A percentile compares a stretch with the other conserved stretches of the same genome.
These are phyloP conservation scores for Hypanus sabinus DNA, from an alignment of 2,113 vertebrate species.

Conservation along the genomic window DNA sequence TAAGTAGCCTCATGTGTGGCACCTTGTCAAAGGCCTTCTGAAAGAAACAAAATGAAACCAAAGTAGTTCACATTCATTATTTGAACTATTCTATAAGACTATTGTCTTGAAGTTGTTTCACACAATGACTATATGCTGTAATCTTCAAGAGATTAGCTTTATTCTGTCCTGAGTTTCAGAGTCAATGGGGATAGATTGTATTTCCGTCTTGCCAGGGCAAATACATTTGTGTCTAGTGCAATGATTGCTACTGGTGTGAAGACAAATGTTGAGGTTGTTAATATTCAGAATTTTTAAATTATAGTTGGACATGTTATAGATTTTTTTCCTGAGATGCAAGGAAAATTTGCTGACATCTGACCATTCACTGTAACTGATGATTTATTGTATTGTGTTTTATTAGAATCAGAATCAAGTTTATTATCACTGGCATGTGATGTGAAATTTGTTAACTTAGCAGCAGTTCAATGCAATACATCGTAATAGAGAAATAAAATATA, in stretches of 20 bases:
- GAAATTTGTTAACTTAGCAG: no score
- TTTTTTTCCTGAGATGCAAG: neutral
- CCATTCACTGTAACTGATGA: neutral
- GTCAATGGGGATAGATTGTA: neutral
- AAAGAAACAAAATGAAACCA: neutral
- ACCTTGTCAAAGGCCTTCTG: no score
- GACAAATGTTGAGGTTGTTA: neutral
- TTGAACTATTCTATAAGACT: neutral
- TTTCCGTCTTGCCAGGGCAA: neutral
- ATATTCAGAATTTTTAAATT: neutral
- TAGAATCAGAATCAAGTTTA: no score
- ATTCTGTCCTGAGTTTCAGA: neutral
- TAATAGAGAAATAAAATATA: no score
- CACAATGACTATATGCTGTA: neutral
- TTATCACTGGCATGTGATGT: no score
- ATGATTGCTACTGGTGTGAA: neutral
- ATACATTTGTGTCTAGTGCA: neutral
- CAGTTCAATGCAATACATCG: no score
- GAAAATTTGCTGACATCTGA: neutral
- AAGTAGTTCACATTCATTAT: neutral
- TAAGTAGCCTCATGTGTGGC: no score
- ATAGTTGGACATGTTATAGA: neutral
- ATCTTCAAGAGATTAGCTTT: neutral
- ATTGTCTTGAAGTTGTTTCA: neutral
- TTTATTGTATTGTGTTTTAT: neutral